These are phyloP conservation scores for Harmothoe impar DNA, from an alignment of 2,888 invertebrate species.

Conservation along the genomic window DNA sequence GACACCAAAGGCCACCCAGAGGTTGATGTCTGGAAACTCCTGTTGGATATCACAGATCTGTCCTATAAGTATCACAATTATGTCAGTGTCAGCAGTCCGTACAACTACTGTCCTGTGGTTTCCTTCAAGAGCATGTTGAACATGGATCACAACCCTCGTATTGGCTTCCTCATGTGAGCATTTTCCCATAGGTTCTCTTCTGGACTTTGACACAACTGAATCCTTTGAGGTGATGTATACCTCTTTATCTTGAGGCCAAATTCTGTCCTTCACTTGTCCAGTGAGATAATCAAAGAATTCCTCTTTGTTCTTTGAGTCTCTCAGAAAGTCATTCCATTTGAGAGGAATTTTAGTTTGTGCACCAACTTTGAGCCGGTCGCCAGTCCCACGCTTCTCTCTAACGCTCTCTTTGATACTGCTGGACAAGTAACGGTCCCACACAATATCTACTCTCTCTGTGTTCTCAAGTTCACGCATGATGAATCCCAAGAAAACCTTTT, in stretches of 20 bases:
- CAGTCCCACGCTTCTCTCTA: constrained; percentile 63
- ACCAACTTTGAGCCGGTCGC: constrained; percentile 24
- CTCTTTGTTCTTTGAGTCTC: too few species aligned
- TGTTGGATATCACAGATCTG: background rate
- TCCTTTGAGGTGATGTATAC: constrained; percentile 9
- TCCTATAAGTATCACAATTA: background rate
- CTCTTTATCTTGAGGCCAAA: constrained; percentile 1
- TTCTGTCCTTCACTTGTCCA: constrained; percentile 6
- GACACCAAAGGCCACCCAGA: background rate
- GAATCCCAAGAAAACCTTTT: constrained; percentile 45
- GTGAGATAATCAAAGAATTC: constrained; percentile 28
- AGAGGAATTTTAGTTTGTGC: background rate
- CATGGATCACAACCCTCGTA: background rate
- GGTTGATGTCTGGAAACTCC: background rate
- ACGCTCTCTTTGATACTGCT: constrained; percentile 60
- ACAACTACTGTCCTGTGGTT: too few species aligned
- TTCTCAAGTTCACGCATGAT: constrained; percentile 39
- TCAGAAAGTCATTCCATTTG: constrained; percentile 47
- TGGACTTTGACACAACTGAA: background rate
- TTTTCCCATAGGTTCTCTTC: constrained; percentile 4
- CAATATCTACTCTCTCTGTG: constrained; percentile 40
- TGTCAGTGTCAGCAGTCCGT: background rate
- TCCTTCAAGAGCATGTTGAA: background rate
- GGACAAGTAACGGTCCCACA: constrained; percentile 63
- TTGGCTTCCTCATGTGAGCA: constrained; percentile 31